A percentile compares a stretch with the other conserved stretches of the same genome.
phyloP scores from a whole-genome alignment of 2,113 vertebrate genomes.

The Dipodomys stephensi region DNA sequence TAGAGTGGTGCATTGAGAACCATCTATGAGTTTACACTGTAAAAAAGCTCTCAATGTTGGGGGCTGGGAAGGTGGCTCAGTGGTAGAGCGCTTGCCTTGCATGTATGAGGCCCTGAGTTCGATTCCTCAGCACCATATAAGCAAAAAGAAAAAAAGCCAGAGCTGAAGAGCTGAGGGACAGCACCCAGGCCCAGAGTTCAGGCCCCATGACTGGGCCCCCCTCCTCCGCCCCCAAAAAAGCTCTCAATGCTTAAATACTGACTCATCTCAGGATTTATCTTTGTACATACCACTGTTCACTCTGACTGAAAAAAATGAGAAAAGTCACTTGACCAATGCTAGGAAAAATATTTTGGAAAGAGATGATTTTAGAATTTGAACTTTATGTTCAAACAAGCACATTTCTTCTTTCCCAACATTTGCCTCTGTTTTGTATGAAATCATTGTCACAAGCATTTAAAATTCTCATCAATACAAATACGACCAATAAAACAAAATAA shows the following conservation, averaged over 20 bases:
- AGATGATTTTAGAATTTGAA: background rate
- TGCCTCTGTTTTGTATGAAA: background rate
- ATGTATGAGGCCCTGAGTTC: too few species aligned
- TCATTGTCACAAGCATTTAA: background rate
- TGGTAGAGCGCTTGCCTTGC: too few species aligned
- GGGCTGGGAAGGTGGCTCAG: too few species aligned
- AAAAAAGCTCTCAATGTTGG: too few species aligned
- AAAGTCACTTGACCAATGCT: background rate
- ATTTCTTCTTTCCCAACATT: background rate
- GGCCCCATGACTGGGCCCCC: too few species aligned
- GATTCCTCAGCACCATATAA: too few species aligned
- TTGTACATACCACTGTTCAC: background rate
- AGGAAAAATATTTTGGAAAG: background rate
- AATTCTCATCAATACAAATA: background rate
- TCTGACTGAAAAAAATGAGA: background rate
- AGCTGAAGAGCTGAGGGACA: too few species aligned
- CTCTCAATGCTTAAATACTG: background rate
- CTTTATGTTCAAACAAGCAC: background rate
- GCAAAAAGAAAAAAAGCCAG: too few species aligned
- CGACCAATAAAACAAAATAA: background rate
- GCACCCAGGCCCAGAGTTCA: too few species aligned
- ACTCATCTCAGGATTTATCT: background rate
- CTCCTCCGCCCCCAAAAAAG: too few species aligned
- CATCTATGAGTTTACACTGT: background rate
- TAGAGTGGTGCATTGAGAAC: too few species aligned